Evolutionary conservation across 2,797 vertebrate genomes (phyloP), one percentile per base, ranked within the genome.

Genomic region (Loriculus beryllinus): DNA sequence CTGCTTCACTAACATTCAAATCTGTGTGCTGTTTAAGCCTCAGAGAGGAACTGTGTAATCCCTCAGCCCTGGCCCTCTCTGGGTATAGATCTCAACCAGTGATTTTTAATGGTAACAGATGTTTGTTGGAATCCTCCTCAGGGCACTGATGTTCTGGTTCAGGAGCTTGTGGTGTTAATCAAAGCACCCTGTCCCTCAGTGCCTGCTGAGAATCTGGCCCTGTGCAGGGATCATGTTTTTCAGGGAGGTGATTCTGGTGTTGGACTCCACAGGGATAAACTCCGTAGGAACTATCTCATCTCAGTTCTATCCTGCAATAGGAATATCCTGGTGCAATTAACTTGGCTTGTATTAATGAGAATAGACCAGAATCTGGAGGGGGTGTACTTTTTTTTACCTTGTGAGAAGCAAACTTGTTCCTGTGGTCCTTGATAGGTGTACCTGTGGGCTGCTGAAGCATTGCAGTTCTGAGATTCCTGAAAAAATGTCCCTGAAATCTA

Each of bases 101-200:
- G 2, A 91, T 96, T 94, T 95, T 96, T 96, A 96, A 94, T 96
- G 78, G 94, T 77, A 93, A 63, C 95, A 96, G 96, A 95, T 96
- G 96, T 95, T 90, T 93, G 63, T 68, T 94, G 92, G 88, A 94
- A 95, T 95, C 81, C 70, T 95, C 90, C 94, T 94, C 83, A 42
- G 92, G 95, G 94, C 23, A 11, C 88, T 93, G 92, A 65, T 82
- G 78, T 82, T 95, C 82, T 92, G 93, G 90, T 90, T 92, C 93
- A 90, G 88, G 56, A 64, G 80, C 75, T 88, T 18, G 56, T 74
- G 83, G 71, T 84, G 94, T 86, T 93, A 88, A 90, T 88, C 74
- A 94, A 82, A 92, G 92, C 86, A 29, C 94, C 80, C 85, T 48
- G 85, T 88, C 74, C 5, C 0, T 42, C 77, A 28, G 67, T 33